Percentiles rank a stretch among this genome's conserved stretches.
phyloP scores from a whole-genome alignment of 1,140 invertebrate species.

The Procambarus clarkii region DNA sequence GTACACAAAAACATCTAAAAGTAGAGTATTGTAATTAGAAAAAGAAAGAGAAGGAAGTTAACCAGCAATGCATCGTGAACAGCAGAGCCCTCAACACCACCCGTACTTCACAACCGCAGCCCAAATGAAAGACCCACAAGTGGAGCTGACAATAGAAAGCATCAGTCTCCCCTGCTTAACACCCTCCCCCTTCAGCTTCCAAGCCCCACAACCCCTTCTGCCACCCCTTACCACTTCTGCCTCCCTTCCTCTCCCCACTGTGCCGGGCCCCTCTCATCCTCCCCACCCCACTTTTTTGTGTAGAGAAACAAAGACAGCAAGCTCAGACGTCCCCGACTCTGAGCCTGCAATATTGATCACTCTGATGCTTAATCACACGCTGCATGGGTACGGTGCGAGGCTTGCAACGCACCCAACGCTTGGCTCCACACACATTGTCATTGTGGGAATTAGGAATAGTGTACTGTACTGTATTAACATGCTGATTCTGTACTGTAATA shows the following conservation, averaged over 20 bases:
- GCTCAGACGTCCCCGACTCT: slow-evolving; percentile 71
- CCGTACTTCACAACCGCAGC: slow-evolving; percentile 55
- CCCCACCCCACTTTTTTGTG: slow-evolving; percentile 71
- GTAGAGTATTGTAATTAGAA: not conserved
- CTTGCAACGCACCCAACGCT: slow-evolving; percentile 18
- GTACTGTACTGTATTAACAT: not conserved
- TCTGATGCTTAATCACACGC: slow-evolving; percentile 73
- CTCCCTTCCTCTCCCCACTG: slow-evolving; percentile 49
- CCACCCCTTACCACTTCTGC: slow-evolving; percentile 23
- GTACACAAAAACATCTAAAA: no score
- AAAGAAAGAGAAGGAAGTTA: slow-evolving; percentile 14
- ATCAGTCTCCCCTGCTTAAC: slow-evolving; percentile 72
- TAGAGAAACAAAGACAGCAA: slow-evolving; percentile 73
- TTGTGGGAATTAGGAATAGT: slow-evolving; percentile 3
- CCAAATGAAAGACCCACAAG: slow-evolving; percentile 71
- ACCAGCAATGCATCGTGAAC: slow-evolving; percentile 44
- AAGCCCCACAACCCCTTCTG: slow-evolving; percentile 12
- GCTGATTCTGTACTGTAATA: not conserved
- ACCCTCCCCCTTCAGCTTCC: slow-evolving; percentile 31
- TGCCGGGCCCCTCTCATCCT: slow-evolving; percentile 54
- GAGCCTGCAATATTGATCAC: slow-evolving; percentile 73
- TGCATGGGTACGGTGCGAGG: slow-evolving; percentile 69
- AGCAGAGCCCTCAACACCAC: slow-evolving; percentile 9
- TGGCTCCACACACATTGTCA: slow-evolving; percentile 16
- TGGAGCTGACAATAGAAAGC: slow-evolving; percentile 72